These are phyloP conservation scores for Calameuta filiformis DNA, from an alignment of 2,888 invertebrate species.

Conservation along the genomic window DNA sequence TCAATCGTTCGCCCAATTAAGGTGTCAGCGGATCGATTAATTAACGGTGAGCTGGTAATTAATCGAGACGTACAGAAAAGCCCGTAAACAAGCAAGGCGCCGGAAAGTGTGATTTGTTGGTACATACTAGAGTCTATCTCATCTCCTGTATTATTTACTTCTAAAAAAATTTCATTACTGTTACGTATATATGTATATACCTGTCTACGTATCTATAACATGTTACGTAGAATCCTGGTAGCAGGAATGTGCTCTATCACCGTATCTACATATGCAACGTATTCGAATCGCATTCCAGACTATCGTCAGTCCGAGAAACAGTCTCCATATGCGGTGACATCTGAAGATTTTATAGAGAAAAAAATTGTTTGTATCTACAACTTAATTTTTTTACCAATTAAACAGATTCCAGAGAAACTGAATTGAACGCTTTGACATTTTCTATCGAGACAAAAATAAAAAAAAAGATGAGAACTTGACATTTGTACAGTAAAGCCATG, in stretches of 20 bases:
- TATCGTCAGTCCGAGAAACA: not conserved
- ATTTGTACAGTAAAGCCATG: not conserved
- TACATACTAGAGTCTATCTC: not conserved
- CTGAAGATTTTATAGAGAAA: not conserved
- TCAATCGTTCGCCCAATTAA: constrained; percentile 19
- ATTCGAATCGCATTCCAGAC: not conserved
- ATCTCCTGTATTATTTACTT: not conserved
- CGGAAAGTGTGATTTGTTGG: not conserved
- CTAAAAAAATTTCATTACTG: not conserved
- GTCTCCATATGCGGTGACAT: not conserved
- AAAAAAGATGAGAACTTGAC: not conserved
- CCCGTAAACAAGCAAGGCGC: not conserved
- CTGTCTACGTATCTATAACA: not conserved
- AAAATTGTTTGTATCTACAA: not conserved
- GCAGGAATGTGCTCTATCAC: not conserved
- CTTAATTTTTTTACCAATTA: not conserved
- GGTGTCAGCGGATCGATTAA: constrained; percentile 7
- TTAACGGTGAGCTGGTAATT: not conserved
- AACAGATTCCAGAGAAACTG: not conserved
- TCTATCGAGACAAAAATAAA: not conserved
- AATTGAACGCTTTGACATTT: not conserved
- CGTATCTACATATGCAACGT: not conserved
- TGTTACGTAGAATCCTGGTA: not conserved
- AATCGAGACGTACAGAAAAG: constrained; percentile 2
- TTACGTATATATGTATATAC: not conserved